These are phyloP conservation scores for Arenaria interpres DNA, from an alignment of 2,113 vertebrate species.

Conservation along the genomic window DNA sequence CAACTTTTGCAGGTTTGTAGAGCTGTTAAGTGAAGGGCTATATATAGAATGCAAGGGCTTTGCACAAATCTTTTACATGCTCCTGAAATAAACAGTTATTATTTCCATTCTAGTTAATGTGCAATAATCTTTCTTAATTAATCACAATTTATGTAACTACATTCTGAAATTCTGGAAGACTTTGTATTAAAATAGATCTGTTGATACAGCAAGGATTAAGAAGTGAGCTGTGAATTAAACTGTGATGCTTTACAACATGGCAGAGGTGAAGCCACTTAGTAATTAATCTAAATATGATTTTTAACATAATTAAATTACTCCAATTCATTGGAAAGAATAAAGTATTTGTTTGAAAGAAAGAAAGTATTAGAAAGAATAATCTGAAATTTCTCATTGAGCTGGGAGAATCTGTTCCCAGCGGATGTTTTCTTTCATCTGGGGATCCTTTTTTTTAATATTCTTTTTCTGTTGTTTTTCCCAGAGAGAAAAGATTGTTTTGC, in stretches of 20 bases:
- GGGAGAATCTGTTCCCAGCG: not conserved
- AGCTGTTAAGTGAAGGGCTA: conserved; percentile 79
- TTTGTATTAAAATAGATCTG: conserved; percentile 56
- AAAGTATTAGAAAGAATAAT: not conserved
- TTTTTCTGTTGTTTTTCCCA: not conserved
- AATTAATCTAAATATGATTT: conserved; percentile 45
- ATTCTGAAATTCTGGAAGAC: conserved; percentile 67
- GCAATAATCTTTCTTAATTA: conserved; percentile 68
- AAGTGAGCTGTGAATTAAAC: conserved; percentile 46
- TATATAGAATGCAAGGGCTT: conserved; percentile 77
- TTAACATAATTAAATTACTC: not conserved
- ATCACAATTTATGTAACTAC: conserved; percentile 53
- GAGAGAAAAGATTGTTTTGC: conserved; percentile 61
- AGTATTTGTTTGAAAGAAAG: not conserved
- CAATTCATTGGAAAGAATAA: conserved; percentile 12
- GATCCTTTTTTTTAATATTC: not conserved
- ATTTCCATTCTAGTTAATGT: conserved; percentile 59
- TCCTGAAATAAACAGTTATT: conserved; percentile 79
- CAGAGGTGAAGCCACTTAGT: conserved; percentile 56
- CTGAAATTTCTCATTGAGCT: conserved; percentile 1
- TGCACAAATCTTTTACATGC: conserved; percentile 72
- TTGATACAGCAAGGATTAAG: conserved; percentile 61
- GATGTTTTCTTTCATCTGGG: not conserved
- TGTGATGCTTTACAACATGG: not conserved
- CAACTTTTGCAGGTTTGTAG: conserved; percentile 82